Evolutionary conservation across 2,888 invertebrate genomes (phyloP).

Genomic region (Trissolcus japonicus): DNA sequence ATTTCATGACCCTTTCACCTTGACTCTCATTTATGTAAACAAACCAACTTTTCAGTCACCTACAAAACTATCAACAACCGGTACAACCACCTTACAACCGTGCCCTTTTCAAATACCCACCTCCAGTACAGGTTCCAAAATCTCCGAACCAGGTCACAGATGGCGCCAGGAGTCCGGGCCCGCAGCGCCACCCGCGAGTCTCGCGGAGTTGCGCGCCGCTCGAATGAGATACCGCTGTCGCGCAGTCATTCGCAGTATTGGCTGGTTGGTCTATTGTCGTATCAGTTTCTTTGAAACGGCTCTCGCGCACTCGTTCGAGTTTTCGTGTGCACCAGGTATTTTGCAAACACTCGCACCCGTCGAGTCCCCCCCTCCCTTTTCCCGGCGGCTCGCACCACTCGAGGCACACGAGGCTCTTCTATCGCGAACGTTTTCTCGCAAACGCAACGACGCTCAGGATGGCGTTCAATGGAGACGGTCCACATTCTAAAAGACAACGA

Average conservation of each 20-base stretch:
- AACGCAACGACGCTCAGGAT: conserved; percentile 65
- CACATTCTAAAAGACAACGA: conserved; percentile 76
- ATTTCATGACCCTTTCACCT: too few species aligned
- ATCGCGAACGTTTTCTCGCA: conserved; percentile 19
- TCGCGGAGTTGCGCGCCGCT: conserved; percentile 13
- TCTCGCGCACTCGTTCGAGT: conserved; percentile 68
- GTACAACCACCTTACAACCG: too few species aligned
- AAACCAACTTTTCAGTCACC: too few species aligned
- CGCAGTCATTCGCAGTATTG: conserved; percentile 48
- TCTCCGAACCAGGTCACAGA: too few species aligned
- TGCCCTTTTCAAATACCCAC: too few species aligned
- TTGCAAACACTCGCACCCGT: conserved; percentile 61
- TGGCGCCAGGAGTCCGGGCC: too few species aligned
- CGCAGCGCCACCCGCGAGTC: too few species aligned
- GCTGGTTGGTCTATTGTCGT: conserved; percentile 40
- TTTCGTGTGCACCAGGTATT: conserved; percentile 56
- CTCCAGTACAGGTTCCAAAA: too few species aligned
- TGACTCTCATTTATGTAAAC: too few species aligned
- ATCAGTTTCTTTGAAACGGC: conserved; percentile 71
- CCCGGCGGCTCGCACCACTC: conserved; percentile 11
- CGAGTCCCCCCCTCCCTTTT: conserved; percentile 61
- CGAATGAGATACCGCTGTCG: conserved; percentile 13
- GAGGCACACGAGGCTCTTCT: conserved; percentile 8
- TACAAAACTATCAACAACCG: too few species aligned
- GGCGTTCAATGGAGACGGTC: conserved; percentile 78